These are phyloP conservation scores for Griposia aprilina DNA, from an alignment of 2,888 invertebrate species.

Conservation along the genomic window DNA sequence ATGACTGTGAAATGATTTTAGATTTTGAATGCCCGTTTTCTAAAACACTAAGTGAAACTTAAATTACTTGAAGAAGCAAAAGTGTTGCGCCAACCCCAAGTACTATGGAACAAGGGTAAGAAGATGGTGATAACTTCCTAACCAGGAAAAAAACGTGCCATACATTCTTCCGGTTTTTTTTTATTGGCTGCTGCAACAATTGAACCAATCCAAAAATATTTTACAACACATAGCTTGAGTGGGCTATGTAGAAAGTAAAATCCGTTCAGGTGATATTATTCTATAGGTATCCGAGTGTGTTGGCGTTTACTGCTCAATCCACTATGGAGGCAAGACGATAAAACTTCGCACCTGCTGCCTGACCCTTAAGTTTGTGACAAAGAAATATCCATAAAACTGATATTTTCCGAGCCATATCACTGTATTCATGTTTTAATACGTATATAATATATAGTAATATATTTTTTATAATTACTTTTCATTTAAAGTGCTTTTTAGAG, in stretches of 20 bases:
- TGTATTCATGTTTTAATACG: conserved; percentile 38
- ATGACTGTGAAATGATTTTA: neutral
- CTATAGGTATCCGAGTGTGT: neutral
- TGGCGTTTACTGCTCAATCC: conserved; percentile 40
- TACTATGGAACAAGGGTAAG: neutral
- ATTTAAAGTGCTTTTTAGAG: conserved; percentile 6
- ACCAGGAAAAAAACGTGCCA: neutral
- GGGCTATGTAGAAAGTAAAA: neutral
- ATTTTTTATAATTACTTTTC: conserved; percentile 12
- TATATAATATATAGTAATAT: neutral
- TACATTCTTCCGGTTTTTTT: neutral
- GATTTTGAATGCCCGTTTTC: neutral
- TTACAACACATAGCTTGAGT: neutral
- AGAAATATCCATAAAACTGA: conserved; percentile 42
- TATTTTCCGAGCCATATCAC: conserved; percentile 43
- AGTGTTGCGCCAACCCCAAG: neutral
- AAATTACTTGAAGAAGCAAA: neutral
- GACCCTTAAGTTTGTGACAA: conserved; percentile 32
- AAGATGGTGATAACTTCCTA: neutral
- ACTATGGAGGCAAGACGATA: conserved; percentile 24
- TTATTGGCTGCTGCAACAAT: neutral
- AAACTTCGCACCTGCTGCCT: conserved; percentile 44
- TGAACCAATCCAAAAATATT: neutral
- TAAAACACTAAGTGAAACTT: neutral
- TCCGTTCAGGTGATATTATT: neutral